Evolutionary conservation across 92 coral and sea anemone genomes (phyloP), one percentile per base, ranked within the genome.

Genomic region (Pocillopora grandis): DNA sequence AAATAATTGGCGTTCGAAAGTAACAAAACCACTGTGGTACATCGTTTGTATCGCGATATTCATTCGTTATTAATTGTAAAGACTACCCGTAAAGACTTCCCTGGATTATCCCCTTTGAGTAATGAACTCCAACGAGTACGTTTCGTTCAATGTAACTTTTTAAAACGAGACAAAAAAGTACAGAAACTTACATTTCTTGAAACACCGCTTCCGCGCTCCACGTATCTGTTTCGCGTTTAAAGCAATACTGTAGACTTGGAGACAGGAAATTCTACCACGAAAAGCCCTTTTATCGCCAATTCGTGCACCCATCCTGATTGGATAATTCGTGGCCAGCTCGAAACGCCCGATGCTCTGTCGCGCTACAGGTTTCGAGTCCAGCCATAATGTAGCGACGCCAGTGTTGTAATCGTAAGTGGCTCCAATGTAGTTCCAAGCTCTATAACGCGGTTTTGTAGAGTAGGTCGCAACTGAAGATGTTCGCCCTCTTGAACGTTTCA

Each of bases 371-470:
- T 70, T 81, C 27, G 94, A 88, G 86, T 88, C 74, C 18, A 91
- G 72, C 92, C 92, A 91, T 10, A 91, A 56, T 10, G 82, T 88
- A 6, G 94, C 94, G 19, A 76, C 66, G 16, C 98, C 98, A 6
- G 85, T 92, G 33, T 78, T 84, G 78, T 89, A 84, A 81, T 94
- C 77, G 42, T 94, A 94, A 0, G 89, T 81, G 31, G 95, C 90
- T 20, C 95, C 98, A 0, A 94, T 81, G 86, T 89, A 92, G 37
- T 92, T 94, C 98, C 98, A 94, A 27, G 98, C 98, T 16, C 89
- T 73, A 58, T 91, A 91, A 23, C 76, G 79, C 27, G 92, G 93
- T 7, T 88, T 90, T 77, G 81, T 62, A 17, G 89, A 37, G 36
- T 82, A 82, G 60, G 97, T 85, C 12, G 93, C 89, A 11, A 92